Evolutionary conservation across 2,888 invertebrate genomes (phyloP), one percentile per base, ranked within the genome.

Genomic region (Hoplodrina ambigua): DNA sequence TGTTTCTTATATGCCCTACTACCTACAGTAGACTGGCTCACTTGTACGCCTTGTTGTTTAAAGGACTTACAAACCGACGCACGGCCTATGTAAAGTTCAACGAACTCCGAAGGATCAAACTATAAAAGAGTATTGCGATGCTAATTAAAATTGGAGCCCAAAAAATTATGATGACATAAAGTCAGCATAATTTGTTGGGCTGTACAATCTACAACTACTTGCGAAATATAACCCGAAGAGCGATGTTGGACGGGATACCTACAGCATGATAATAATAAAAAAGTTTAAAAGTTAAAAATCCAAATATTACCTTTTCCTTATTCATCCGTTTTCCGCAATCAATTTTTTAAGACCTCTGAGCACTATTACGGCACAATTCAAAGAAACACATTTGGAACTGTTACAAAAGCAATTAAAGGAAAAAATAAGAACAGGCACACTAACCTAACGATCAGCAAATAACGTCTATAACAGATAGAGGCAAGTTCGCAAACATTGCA

Each of bases 401-500:
- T 78, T 78, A 30, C 79, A 69, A 60, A 63, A 79, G 56, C 5
- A 63, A 61, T 69, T 50, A 50, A 19, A 3, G n/a, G 19, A 64
- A 77, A 78, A 78, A 73, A 33, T 53, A 52, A 52, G 20, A 73
- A 41, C 46, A 67, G 56, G 33, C 61, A 64, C 70, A 67, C 33
- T 61, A 65, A 46, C 53, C 49, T 5, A 37, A 11, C 44, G 30
- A 50, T 71, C 78, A 65, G 64, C 49, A 65, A 70, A 78, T 78
- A 74, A 57, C 58, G n/a, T 20, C n/a, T 75, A 25, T 67, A 79
- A 70, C 63, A 61, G 70, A 66, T 58, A 59, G 50, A 73, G 54
- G 52, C 60, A 49, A 53, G 52, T 65, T 66, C 50, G 74, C 78
- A 74, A 80, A 81, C 66, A 74, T 80, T 80, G 70, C 78, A 58